Evolutionary conservation across 2,888 invertebrate species (phyloP).

Genomic region (Rotaria magnacalcarata): DNA sequence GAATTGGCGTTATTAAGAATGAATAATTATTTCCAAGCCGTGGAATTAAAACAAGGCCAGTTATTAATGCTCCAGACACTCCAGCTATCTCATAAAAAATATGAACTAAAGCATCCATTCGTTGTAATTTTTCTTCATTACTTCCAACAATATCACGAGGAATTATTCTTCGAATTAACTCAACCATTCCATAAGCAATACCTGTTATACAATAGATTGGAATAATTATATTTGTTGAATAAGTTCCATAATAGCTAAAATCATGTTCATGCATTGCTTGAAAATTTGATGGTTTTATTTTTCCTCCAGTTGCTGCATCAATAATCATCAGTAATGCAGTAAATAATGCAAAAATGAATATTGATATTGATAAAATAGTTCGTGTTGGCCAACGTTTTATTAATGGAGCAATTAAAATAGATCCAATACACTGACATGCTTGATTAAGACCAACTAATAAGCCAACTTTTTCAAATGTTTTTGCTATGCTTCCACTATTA

Average conservation of each 20-base stretch:
- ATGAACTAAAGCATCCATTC: constrained; percentile 16
- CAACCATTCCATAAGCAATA: constrained; percentile 16
- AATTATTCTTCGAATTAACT: constrained; percentile 4
- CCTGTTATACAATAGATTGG: neutral
- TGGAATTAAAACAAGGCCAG: neutral
- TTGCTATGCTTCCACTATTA: neutral
- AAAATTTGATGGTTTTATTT: constrained; percentile 13
- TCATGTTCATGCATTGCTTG: neutral
- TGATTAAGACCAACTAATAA: constrained; percentile 17
- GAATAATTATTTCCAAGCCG: constrained; percentile 10
- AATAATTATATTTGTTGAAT: neutral
- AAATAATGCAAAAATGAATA: constrained; percentile 8
- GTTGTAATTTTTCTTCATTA: neutral
- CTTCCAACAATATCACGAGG: neutral
- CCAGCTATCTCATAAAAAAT: neutral
- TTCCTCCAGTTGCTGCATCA: neutral
- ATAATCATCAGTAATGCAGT: neutral
- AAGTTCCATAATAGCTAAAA: neutral
- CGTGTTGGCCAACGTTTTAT: constrained; percentile 33
- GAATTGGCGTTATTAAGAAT: neutral
- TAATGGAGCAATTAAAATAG: neutral
- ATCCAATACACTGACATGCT: constrained; percentile 20
- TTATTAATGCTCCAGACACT: neutral
- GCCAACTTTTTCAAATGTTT: constrained; percentile 28
- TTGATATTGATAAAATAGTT: constrained; percentile 13